Evolutionary conservation across 2,113 vertebrate species (phyloP).

Genomic region (Psettodes erumei): DNA sequence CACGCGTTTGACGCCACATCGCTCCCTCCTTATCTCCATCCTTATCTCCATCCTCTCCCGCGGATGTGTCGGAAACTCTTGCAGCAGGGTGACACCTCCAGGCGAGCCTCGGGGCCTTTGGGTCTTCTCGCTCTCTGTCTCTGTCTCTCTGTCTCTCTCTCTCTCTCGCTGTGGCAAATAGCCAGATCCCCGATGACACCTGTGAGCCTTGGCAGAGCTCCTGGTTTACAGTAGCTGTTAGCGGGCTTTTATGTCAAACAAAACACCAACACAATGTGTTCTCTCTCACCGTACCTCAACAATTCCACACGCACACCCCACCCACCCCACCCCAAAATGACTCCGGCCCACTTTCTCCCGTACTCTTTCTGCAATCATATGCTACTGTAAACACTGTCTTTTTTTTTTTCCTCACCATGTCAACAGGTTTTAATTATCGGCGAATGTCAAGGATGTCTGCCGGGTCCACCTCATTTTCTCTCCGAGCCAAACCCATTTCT

Average conservation of each 20-base stretch:
- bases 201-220: constrained; percentile 76
- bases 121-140: too few relatives aligned
- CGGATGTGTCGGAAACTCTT: constrained; percentile 40
- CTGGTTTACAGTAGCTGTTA: constrained; percentile 73
- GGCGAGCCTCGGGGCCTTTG: constrained; percentile 54
- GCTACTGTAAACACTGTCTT: constrained; percentile 65
- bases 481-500: constrained; percentile 71
- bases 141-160: constrained; percentile 36
- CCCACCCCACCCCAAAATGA: constrained; percentile 51
- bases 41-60: constrained; percentile 27
- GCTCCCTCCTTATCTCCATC: constrained; percentile 12
- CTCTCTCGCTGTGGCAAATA: constrained; percentile 48
- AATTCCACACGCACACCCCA: constrained; percentile 48
- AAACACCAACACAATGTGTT: constrained; percentile 70
- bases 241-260: constrained; percentile 74
- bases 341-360: constrained; percentile 64
- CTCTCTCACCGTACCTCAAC: constrained; percentile 56
- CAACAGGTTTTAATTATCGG: constrained; percentile 73
- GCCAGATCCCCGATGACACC: constrained; percentile 74
- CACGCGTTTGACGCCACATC: background rate
- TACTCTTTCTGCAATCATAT: constrained; percentile 47
- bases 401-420: constrained; percentile 68
- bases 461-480: constrained; percentile 63
- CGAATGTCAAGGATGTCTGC: constrained; percentile 79
- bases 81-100: constrained; percentile 52